A percentile compares a stretch with the other conserved stretches of the same genome.
phyloP scores from a whole-genome alignment of 2,888 invertebrate genomes.

The Ceraclea dissimilis region DNA sequence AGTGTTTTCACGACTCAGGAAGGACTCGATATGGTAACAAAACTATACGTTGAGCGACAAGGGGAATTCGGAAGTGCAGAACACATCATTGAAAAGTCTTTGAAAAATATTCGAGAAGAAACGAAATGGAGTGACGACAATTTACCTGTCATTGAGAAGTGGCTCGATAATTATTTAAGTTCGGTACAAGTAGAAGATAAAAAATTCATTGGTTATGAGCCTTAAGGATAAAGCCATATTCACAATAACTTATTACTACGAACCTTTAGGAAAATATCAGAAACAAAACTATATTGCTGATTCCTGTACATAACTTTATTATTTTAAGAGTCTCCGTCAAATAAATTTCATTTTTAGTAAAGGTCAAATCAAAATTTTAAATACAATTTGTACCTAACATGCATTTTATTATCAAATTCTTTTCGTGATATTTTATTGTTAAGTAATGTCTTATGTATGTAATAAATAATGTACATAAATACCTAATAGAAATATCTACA shows the following conservation, averaged over 20 bases:
- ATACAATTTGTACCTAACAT: too few relatives aligned
- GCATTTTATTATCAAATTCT: too few relatives aligned
- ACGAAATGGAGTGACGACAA: conserved; percentile 71
- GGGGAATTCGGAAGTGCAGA: conserved; percentile 67
- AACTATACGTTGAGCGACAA: conserved; percentile 54
- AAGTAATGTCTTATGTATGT: too few relatives aligned
- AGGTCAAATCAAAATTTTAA: too few relatives aligned
- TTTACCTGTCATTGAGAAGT: conserved; percentile 63
- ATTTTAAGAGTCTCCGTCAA: neutral
- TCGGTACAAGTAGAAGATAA: conserved; percentile 29
- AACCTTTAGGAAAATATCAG: neutral
- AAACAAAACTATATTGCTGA: too few relatives aligned
- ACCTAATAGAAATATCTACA: too few relatives aligned
- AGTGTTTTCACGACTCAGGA: conserved; percentile 68
- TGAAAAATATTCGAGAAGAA: conserved; percentile 66
- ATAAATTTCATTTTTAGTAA: too few relatives aligned
- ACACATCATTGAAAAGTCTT: conserved; percentile 63
- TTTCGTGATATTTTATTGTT: too few relatives aligned
- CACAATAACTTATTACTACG: too few relatives aligned
- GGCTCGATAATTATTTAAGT: conserved; percentile 56
- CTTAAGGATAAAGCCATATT: neutral
- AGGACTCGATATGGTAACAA: conserved; percentile 61
- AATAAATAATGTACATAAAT: too few relatives aligned
- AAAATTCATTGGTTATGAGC: conserved; percentile 31
- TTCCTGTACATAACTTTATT: neutral